Evolutionary conservation across 2,797 vertebrate genomes (phyloP).

Genomic region (Columba guinea): DNA sequence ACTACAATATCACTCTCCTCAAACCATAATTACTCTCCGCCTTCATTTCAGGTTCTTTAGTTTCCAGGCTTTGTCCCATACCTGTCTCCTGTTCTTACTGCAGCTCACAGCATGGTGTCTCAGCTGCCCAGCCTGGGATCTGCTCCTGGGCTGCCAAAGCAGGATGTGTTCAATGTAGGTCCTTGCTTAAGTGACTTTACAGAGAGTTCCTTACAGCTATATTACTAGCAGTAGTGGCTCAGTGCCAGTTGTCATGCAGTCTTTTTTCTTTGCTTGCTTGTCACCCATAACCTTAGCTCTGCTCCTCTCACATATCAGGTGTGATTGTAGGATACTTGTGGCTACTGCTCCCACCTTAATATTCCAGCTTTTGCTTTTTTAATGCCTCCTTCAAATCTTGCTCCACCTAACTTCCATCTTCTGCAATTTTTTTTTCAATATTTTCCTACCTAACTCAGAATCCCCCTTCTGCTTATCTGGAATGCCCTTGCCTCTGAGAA

Average conservation of each 20-base stretch:
- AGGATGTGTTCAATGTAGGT: not conserved
- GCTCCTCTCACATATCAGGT: not conserved
- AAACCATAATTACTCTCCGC: not conserved
- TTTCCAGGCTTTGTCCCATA: not conserved
- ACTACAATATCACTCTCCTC: not conserved
- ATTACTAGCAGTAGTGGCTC: not conserved
- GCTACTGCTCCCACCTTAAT: not conserved
- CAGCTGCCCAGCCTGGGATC: not conserved
- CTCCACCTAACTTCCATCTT: not conserved
- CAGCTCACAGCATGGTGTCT: not conserved
- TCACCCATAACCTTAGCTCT: not conserved
- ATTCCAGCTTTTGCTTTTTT: not conserved
- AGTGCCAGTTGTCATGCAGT: not conserved
- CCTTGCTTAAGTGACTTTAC: not conserved
- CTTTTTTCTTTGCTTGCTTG: not conserved
- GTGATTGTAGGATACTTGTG: not conserved
- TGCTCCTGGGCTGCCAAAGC: not conserved
- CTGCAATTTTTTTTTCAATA: fast-evolving
- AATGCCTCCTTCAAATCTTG: not conserved
- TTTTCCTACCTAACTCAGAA: not conserved
- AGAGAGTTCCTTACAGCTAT: not conserved
- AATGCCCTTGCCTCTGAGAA: not conserved
- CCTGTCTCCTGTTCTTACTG: not conserved
- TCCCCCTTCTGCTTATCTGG: not conserved
- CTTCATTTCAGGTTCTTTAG: not conserved